Percentiles rank a stretch among this genome's conserved stretches.
phyloP scores from a whole-genome alignment of 2,888 invertebrate genomes.

The Euplexia lucipara region DNA sequence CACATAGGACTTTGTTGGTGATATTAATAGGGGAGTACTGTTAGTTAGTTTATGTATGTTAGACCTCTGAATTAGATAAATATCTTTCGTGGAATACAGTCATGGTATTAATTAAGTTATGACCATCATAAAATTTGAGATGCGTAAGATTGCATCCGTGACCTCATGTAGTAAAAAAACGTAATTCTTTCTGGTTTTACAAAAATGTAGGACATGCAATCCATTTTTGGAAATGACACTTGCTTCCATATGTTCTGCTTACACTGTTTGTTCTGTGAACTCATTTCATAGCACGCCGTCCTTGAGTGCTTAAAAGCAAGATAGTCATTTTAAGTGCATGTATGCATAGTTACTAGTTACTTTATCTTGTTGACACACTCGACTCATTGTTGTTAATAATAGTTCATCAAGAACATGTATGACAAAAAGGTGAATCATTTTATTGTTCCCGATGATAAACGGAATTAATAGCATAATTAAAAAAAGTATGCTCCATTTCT shows the following conservation, averaged over 20 bases:
- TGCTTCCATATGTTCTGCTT: slow-evolving; percentile 16
- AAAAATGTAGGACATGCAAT: neutral
- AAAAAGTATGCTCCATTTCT: neutral
- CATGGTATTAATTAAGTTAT: too few species aligned
- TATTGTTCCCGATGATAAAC: neutral
- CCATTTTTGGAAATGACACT: slow-evolving; percentile 18
- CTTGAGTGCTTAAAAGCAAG: slow-evolving; percentile 34
- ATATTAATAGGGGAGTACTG: too few species aligned
- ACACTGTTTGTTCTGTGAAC: slow-evolving; percentile 32
- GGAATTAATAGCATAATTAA: neutral
- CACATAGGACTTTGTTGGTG: too few species aligned
- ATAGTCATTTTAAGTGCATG: slow-evolving; percentile 24
- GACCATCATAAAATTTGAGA: too few species aligned
- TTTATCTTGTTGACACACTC: slow-evolving; percentile 46
- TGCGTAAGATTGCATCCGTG: neutral
- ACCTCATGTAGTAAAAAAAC: too few species aligned
- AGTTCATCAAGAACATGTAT: slow-evolving; percentile 29
- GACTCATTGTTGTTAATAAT: slow-evolving; percentile 48
- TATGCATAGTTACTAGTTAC: slow-evolving; percentile 24
- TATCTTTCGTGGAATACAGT: too few species aligned
- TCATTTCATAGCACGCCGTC: slow-evolving; percentile 35
- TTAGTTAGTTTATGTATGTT: too few species aligned
- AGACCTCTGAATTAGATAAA: too few species aligned
- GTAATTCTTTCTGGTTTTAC: too few species aligned
- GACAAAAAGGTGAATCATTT: slow-evolving; percentile 31